phyloP scores from a whole-genome alignment of 2,113 vertebrate species.

The Microtus montanus region DNA sequence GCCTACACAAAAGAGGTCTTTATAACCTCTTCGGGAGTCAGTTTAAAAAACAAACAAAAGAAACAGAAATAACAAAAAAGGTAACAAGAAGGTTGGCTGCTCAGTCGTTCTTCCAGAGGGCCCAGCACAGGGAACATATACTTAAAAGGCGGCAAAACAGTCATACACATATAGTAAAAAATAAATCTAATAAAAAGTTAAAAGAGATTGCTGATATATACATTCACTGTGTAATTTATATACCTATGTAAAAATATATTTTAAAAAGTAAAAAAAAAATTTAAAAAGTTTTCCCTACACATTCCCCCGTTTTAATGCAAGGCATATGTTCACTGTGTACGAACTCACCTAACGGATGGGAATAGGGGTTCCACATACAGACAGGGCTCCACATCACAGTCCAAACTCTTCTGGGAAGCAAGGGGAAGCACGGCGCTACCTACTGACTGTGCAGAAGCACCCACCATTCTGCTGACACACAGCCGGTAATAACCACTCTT shows the following conservation, averaged over 20 bases:
- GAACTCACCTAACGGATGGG: neutral
- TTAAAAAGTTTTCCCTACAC: neutral
- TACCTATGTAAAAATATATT: neutral
- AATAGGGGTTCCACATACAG: neutral
- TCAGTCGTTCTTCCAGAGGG: neutral
- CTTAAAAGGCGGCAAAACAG: neutral
- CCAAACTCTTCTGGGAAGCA: conserved; percentile 4
- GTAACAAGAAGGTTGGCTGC: neutral
- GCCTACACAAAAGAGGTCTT: neutral
- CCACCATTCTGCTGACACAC: neutral
- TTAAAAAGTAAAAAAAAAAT: neutral
- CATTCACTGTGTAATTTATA: neutral
- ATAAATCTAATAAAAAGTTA: neutral
- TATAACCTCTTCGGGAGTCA: neutral
- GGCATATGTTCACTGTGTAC: neutral
- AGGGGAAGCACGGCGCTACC: neutral
- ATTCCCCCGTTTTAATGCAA: neutral
- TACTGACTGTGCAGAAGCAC: conserved; percentile 1
- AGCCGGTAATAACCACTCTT: neutral
- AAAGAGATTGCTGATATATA: neutral
- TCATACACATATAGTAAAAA: neutral
- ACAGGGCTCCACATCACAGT: neutral
- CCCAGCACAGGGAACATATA: neutral
- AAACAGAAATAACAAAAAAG: neutral
- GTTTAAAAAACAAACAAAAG: neutral